Base-by-base conservation (phyloP, 2,113 vertebrate genomes). In the Arenaria interpres region DNA sequence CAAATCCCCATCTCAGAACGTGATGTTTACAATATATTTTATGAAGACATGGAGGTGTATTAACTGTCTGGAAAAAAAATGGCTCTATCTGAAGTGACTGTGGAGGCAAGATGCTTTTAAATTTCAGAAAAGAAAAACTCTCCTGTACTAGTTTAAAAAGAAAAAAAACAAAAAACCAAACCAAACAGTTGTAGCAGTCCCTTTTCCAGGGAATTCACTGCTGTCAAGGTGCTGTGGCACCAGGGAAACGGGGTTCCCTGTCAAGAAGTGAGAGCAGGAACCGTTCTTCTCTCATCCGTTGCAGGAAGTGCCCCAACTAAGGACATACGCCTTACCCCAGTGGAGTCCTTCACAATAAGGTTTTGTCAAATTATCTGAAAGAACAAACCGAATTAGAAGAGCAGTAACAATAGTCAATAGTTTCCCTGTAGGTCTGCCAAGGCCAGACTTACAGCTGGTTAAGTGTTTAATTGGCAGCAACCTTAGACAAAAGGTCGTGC, bases 391-490 rank as follows among this genome's bases (percentile, higher is more conserved):
- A 56, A 5, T 2, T 33, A 86, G 76, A 83, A 85, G 79, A 93
- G 91, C 46, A 15, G 86, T n/a, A 87, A 96, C 93, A 96, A 93
- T 85, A 86, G 81, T 10, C 48, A 87, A 71, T 64, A 17, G 89
- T 96, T 89, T 57, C 80, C 94, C 76, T 93, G 88, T 43, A 79
- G 56, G 33, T 43, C 80, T 89, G 95, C 87, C 94, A 82, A 92
- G 91, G 93, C 69, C 89, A 91, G 69, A 21, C 30, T 1, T 30
- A 17, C 89, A 96, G 93, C 89, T 96, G 93, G 12, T 72, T 43
- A 85, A 94, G 77, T 41, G 81, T 64, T 96, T 89, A 89, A 87
- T 37, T 60, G 39, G 78, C 74, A 90, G 86, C 56, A 46, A 4
- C 53, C 74, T 77, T 39, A 48, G 71, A 56, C 69, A 75, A 85